Base-by-base conservation (phyloP, 2,888 invertebrate genomes). In the Philonicus albiceps region DNA sequence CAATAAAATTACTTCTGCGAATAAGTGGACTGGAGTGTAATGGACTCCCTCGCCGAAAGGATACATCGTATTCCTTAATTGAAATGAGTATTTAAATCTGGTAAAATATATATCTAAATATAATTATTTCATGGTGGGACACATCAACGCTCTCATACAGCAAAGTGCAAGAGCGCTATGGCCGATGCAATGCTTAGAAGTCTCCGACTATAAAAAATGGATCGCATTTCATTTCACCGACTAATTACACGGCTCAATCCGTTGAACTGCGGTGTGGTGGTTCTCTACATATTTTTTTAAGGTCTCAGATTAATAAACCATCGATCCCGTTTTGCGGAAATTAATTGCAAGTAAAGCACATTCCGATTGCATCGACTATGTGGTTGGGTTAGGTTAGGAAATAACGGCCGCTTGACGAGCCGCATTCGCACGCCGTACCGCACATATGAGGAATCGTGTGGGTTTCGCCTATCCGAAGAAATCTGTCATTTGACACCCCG, bases 341-440 rank as follows among this genome's bases (percentile, higher is more conserved):
- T 27, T 78, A 78, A 78, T 78, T 78, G 78, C 78, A 78, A 78
- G 30, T 31, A 49, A 78, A 78, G 43, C 49, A 78, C 78, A 78
- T 78, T 78, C 78, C 78, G 1, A 78, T 78, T 78, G 78, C 78
- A 78, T 30, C 49, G 37, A n/a, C 5, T 30, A 78, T 78, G 78
- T 49, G 78, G 78, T 78, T 64, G 64, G 22, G 64, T 8, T 43
- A 49, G 78, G 78, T 78, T 78, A 49, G 49, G 49, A 49, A 78
- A 78, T 78, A 78, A 78, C 78, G 49, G 49, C 30, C 27, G 27
- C 3, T 78, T 16, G 40, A 40, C 27, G 40, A 76, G 76, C 3
- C 16, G 37, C 43, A 37, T 43, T 76, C 19, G 49, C n/a, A 37
- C 13, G 11, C 13, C 40, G 13, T 13, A 7, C 40, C 40, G 13